A percentile compares a stretch with the other conserved stretches of the same genome.
These are phyloP conservation scores for Epinephelus moara DNA, from an alignment of 2,113 vertebrate genomes.

Conservation along the genomic window DNA sequence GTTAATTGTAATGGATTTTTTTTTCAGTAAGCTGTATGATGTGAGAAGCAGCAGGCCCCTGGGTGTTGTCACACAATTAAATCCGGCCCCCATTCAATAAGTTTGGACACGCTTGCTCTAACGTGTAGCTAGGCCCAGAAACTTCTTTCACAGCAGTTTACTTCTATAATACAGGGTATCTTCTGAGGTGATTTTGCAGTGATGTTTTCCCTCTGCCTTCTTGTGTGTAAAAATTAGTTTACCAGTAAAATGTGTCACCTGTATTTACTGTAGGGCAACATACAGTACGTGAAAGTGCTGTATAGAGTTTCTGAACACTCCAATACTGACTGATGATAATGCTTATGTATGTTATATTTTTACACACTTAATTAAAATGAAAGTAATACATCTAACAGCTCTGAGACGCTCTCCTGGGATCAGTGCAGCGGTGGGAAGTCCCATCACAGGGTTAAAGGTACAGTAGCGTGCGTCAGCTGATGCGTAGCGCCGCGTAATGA, in stretches of 20 bases:
- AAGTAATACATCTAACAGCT: background rate
- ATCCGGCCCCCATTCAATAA: no score
- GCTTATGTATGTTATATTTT: background rate
- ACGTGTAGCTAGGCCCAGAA: no score
- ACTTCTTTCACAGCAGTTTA: background rate
- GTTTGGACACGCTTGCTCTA: no score
- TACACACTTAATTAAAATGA: background rate
- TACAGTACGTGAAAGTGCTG: background rate
- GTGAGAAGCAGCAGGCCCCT: no score
- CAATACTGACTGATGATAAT: background rate
- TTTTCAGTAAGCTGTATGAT: no score
- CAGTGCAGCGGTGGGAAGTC: constrained; percentile 59
- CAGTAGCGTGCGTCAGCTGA: constrained; percentile 78
- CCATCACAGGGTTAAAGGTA: constrained; percentile 79
- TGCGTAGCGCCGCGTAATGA: constrained; percentile 52
- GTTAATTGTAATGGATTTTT: no score
- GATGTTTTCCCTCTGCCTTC: background rate
- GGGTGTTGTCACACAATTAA: no score
- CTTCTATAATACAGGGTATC: background rate
- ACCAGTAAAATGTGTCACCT: background rate
- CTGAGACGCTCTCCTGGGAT: constrained; percentile 28
- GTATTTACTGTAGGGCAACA: background rate
- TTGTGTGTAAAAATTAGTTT: background rate
- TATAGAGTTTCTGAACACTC: background rate
- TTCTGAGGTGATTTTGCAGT: background rate